Base-by-base conservation (phyloP, 2,797 vertebrate genomes). In the Chaetophractus vellerosus region DNA sequence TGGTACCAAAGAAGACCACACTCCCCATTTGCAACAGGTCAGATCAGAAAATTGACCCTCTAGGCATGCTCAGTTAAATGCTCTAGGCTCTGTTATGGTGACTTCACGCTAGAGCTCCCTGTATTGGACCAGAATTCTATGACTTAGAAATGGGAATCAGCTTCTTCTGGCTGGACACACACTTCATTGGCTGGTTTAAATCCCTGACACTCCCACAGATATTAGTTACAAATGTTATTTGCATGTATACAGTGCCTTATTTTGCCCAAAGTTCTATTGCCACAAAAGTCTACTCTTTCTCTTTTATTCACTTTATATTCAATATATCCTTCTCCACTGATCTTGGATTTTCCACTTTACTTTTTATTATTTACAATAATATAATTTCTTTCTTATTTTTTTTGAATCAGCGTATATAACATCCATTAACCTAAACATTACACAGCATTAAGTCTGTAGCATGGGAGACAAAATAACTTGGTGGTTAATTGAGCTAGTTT, bases 251-350 rank as follows among this genome's bases (percentile, higher is more conserved):
- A 61, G 76, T 80, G 26, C 52, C 28, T 68, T 72, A 23, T 81
- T 96, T 72, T 90, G 12, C 18, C 10, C 52, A 84, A 78, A 90
- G 50, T 0, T 71, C n/a, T 4, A 18, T 33, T 79, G 24, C 19
- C 91, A 11, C 2, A 71, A 12, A 63, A 83, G 12, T 59, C 64
- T 55, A 7, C 4, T 90, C 12, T 74, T 87, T n/a, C 14, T 69
- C 15, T 59, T 12, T 18, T 79, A 5, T 76, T 71, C 2, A 59
- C 12, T 93, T 79, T 45, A 48, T 64, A 33, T 83, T 79, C 21
- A 71, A 9, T 33, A 86, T 85, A 2, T 72, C n/a, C n/a, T n/a
- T 86, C 36, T 87, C 33, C 28, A 91, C 61, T 91, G 31, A 82
- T 61, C 68, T 71, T 66, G 52, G 24, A 90, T 48, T 72, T 88